Percentiles rank a stretch among this genome's conserved stretches.
phyloP scores from a whole-genome alignment of 2,113 vertebrate species.

The Oncorhynchus clarkii region DNA sequence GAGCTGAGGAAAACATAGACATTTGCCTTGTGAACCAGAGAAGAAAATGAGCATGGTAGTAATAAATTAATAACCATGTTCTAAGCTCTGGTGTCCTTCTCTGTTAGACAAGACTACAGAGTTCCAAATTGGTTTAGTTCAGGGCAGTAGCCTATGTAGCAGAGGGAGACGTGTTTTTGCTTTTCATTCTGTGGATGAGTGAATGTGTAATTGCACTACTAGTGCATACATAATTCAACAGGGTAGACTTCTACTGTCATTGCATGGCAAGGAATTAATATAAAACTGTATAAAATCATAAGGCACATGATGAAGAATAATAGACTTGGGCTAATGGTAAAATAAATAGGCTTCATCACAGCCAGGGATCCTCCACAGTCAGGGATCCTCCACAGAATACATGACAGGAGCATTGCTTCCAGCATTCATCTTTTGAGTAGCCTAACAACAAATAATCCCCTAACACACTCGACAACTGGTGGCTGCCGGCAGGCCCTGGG shows the following conservation, averaged over 20 bases:
- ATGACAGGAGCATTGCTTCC: background rate
- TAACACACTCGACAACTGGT: too few relatives aligned
- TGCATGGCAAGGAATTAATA: background rate
- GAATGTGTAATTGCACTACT: conserved; percentile 45
- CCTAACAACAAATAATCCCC: too few relatives aligned
- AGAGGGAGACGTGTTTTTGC: conserved; percentile 47
- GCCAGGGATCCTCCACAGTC: background rate
- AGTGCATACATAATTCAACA: conserved; percentile 6
- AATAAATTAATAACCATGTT: too few relatives aligned
- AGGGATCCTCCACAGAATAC: background rate
- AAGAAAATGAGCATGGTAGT: too few relatives aligned
- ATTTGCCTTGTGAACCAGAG: too few relatives aligned
- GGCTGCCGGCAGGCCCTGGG: too few relatives aligned
- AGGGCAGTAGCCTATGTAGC: conserved; percentile 41
- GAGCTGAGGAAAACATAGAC: too few relatives aligned
- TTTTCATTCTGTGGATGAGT: conserved; percentile 43
- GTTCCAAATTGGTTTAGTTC: background rate
- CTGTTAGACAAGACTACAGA: too few relatives aligned
- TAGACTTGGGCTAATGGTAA: background rate
- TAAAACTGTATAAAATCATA: background rate
- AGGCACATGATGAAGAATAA: background rate
- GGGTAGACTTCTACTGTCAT: background rate
- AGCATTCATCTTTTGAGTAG: background rate
- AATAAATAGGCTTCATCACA: background rate
- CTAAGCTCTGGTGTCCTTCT: too few relatives aligned